Conservation (phyloP, 2,888 invertebrate species). For the Sphinx pinastri region DNA sequence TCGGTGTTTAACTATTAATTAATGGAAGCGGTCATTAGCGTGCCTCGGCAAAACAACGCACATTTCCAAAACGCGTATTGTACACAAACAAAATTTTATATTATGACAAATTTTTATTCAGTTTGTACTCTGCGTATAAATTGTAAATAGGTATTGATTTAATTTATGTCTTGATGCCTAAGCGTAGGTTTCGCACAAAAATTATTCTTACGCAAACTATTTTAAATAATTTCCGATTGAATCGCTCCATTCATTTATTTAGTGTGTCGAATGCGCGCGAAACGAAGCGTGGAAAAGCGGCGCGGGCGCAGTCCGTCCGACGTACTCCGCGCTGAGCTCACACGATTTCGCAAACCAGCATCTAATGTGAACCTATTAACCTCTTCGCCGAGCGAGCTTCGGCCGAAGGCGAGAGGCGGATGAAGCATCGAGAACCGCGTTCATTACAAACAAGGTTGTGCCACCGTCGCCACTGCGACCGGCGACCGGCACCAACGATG, state of each 20-base stretch:
- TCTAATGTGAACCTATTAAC: conserved; percentile 85
- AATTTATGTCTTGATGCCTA: background rate
- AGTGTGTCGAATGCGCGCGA: conserved; percentile 69
- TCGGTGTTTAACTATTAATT: conserved; percentile 46
- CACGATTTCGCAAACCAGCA: conserved; percentile 81
- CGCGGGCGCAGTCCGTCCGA: conserved; percentile 62
- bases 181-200: background rate
- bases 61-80: conserved; percentile 3
- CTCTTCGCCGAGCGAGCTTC: conserved; percentile 78
- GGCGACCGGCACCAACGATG: conserved; percentile 54
- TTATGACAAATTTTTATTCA: background rate
- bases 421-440: conserved; percentile 74
- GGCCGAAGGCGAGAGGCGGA: conserved; percentile 82
- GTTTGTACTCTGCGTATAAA: background rate
- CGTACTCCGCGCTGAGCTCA: conserved; percentile 51
- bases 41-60: conserved; percentile 28
- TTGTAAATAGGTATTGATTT: background rate
- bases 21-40: conserved; percentile 41
- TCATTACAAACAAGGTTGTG: conserved; percentile 82
- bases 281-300: conserved; percentile 72
- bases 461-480: conserved; percentile 45
- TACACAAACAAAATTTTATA: background rate
- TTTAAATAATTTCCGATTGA: conserved; percentile 3
- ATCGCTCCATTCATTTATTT: conserved; percentile 16
- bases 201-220: conserved; percentile 4